These are phyloP conservation scores for Etheostoma perlongum DNA, from an alignment of 2,797 vertebrate genomes.

Conservation along the genomic window DNA sequence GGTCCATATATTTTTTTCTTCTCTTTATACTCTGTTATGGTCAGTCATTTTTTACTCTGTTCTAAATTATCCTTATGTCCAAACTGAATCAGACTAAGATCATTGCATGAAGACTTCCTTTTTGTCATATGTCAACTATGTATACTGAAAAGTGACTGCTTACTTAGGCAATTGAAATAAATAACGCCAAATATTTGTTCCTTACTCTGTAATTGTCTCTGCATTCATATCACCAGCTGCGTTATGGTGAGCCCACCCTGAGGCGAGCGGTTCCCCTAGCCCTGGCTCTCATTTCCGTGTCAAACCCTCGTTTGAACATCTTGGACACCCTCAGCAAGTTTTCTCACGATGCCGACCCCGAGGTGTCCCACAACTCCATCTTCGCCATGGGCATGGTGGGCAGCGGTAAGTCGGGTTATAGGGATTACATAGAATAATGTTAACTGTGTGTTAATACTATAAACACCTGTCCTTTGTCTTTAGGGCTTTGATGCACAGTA, in stretches of 20 bases:
- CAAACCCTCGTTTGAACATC: conserved; percentile 97
- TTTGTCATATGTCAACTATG: background rate
- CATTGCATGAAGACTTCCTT: background rate
- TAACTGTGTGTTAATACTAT: too few species aligned
- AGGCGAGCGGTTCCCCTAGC: conserved; percentile 95
- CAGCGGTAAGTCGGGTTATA: conserved; percentile 87
- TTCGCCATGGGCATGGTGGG: conserved; percentile 99
- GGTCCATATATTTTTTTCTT: background rate
- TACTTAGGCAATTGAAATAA: background rate
- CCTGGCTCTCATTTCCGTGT: conserved; percentile 95
- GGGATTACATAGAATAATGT: background rate
- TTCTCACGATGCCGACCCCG: conserved; percentile 96
- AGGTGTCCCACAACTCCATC: conserved; percentile 98
- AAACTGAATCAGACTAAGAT: background rate
- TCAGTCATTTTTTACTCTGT: background rate
- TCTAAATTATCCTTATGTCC: background rate
- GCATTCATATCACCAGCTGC: conserved; percentile 81
- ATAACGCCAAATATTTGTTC: background rate
- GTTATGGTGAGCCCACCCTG: conserved; percentile 95
- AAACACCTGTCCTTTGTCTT: background rate
- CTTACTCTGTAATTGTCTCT: background rate
- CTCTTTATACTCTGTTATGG: background rate
- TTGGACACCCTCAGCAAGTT: conserved; percentile 99
- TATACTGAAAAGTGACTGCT: background rate
- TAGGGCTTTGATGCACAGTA: background rate